Percentiles rank a stretch among this genome's conserved stretches.
Conservation (phyloP, 2,113 vertebrate genomes). For the Syrmaticus mikado region DNA sequence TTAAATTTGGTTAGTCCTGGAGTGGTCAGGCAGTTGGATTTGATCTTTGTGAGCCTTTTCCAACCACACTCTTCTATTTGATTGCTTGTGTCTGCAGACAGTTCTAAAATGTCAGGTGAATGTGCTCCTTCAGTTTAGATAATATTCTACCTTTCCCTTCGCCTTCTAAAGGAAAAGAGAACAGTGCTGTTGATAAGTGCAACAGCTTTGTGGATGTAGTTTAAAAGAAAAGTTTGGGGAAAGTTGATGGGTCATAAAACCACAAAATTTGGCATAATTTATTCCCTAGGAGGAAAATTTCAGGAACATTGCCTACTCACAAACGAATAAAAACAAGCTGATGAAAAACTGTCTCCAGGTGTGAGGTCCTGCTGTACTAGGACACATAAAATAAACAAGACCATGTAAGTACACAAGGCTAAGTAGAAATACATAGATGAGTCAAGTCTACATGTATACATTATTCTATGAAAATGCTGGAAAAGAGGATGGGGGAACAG, state of each 20-base stretch:
- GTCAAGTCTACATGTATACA: fast-evolving
- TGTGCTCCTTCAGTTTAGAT: not conserved
- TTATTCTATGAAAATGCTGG: not conserved
- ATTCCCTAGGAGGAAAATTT: not conserved
- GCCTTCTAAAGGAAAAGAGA: not conserved
- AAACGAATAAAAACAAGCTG: not conserved
- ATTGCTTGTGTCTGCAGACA: fast-evolving
- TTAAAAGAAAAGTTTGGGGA: not conserved
- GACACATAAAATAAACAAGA: not conserved
- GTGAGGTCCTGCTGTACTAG: not conserved
- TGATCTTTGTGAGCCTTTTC: not conserved
- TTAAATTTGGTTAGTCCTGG: not conserved
- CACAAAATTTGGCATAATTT: not conserved
- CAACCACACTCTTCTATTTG: not conserved
- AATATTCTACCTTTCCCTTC: not conserved
- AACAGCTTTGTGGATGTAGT: not conserved
- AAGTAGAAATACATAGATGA: not conserved
- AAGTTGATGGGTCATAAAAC: not conserved
- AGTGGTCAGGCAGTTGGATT: not conserved
- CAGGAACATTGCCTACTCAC: not conserved
- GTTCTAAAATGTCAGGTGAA: not conserved
- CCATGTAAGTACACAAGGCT: fast-evolving
- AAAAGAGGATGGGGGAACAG: not conserved
- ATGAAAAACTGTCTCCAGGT: not conserved
- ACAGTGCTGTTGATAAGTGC: fast-evolving